A percentile compares a stretch with the other conserved stretches of the same genome.
phyloP scores from a whole-genome alignment of 2,113 vertebrate species.

The Piliocolobus tephrosceles region DNA sequence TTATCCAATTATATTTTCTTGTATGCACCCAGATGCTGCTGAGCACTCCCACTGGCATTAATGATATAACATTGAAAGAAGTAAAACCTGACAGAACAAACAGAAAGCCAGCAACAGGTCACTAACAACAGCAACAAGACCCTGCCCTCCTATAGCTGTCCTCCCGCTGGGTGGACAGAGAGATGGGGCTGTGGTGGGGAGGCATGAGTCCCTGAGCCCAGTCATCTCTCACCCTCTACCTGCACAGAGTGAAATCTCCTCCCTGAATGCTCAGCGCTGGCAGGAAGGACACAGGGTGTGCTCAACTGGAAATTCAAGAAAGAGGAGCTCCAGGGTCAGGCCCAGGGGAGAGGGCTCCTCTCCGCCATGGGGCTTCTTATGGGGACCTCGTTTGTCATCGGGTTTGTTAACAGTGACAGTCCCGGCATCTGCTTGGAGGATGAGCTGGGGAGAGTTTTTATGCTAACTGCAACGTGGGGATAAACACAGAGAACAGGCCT shows the following conservation, averaged over 20 bases:
- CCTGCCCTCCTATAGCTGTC: background rate
- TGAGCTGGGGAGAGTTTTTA: too few species aligned
- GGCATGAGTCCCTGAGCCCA: background rate
- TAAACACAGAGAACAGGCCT: background rate
- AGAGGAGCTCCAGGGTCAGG: background rate
- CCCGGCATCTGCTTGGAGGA: background rate
- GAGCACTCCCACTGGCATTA: too few species aligned
- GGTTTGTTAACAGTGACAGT: too few species aligned
- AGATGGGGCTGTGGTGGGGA: background rate
- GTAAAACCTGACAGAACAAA: background rate
- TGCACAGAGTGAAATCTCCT: background rate
- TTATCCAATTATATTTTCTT: background rate
- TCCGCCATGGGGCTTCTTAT: accelerated
- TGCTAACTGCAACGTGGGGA: background rate
- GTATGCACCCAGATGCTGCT: background rate
- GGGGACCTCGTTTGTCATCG: background rate
- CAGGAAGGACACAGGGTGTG: too few species aligned
- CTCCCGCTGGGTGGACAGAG: background rate
- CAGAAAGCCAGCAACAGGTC: background rate
- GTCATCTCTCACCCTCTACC: too few species aligned
- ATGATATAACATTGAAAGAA: background rate
- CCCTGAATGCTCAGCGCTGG: background rate
- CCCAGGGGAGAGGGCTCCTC: background rate
- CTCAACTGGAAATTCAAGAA: background rate
- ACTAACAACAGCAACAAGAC: background rate